Percentiles rank a stretch among this genome's conserved stretches.
These are phyloP conservation scores for Phylloscopus whistleri DNA, from an alignment of 2,113 vertebrate species.

Conservation along the genomic window DNA sequence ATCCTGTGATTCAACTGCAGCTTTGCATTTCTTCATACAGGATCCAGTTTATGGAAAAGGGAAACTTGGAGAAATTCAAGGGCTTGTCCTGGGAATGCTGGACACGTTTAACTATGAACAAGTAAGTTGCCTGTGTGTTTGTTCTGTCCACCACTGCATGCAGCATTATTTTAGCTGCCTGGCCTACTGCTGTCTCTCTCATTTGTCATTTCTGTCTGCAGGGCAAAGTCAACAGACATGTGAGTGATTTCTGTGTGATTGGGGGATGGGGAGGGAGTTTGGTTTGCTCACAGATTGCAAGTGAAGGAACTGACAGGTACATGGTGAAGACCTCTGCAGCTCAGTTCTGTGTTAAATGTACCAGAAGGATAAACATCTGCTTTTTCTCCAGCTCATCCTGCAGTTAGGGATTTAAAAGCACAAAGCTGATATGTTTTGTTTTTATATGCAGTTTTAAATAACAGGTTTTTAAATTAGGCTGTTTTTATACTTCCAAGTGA, in stretches of 20 bases:
- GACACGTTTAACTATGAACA: conserved; percentile 97
- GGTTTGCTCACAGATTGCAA: not conserved
- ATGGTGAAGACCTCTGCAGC: not conserved
- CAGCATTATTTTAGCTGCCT: not conserved
- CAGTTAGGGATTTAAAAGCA: not conserved
- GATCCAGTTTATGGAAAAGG: conserved; percentile 97
- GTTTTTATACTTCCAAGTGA: not conserved
- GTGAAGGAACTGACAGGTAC: not conserved
- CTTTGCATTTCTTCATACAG: conserved; percentile 67
- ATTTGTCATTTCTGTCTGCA: not conserved
- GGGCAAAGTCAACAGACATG: not conserved
- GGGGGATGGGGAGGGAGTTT: not conserved
- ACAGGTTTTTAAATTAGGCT: not conserved
- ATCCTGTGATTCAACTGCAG: not conserved
- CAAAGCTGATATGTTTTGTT: not conserved
- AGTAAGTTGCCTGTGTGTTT: conserved; percentile 64
- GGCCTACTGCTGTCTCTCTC: not conserved
- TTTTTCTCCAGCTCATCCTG: not conserved
- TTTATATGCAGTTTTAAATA: not conserved
- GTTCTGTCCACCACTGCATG: not conserved
- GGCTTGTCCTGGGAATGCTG: conserved; percentile 94
- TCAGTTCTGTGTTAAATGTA: not conserved
- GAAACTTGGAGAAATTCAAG: conserved; percentile 94
- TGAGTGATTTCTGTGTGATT: not conserved
- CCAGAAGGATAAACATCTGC: conserved; percentile 14